These are phyloP conservation scores for Eurystomus gularis DNA, from an alignment of 2,113 vertebrate genomes.

Conservation along the genomic window DNA sequence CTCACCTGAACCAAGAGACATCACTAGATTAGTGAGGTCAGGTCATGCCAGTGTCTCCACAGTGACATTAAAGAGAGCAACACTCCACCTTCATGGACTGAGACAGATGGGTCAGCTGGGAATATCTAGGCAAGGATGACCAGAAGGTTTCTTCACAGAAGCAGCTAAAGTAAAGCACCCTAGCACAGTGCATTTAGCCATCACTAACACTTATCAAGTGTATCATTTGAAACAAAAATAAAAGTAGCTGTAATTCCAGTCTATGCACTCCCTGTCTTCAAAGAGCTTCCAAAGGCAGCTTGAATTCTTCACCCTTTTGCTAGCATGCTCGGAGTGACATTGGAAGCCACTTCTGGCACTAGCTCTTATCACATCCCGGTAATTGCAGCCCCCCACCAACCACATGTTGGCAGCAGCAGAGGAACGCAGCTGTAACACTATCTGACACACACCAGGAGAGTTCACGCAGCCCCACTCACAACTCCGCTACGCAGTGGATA, in stretches of 20 bases:
- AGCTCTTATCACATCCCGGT: background rate
- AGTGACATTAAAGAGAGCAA: background rate
- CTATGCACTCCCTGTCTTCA: background rate
- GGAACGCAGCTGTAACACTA: background rate
- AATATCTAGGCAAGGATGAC: background rate
- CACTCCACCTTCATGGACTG: background rate
- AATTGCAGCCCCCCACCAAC: background rate
- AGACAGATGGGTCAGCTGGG: background rate
- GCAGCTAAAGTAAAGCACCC: background rate
- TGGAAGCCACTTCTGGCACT: background rate
- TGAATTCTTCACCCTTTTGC: constrained; percentile 4
- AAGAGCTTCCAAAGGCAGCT: constrained; percentile 21
- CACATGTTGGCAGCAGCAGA: constrained; percentile 4
- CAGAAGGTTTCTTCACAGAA: background rate
- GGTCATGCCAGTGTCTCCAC: background rate
- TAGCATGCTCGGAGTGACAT: background rate
- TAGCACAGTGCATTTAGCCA: background rate
- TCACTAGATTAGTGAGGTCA: background rate
- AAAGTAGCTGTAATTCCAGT: background rate
- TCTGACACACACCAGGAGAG: background rate
- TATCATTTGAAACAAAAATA: background rate
- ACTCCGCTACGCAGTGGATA: background rate
- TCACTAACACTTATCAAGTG: background rate
- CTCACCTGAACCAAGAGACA: background rate
- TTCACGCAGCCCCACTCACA: background rate